Base-by-base conservation (phyloP, 2,888 invertebrate species). In the Deilephila elpenor region DNA sequence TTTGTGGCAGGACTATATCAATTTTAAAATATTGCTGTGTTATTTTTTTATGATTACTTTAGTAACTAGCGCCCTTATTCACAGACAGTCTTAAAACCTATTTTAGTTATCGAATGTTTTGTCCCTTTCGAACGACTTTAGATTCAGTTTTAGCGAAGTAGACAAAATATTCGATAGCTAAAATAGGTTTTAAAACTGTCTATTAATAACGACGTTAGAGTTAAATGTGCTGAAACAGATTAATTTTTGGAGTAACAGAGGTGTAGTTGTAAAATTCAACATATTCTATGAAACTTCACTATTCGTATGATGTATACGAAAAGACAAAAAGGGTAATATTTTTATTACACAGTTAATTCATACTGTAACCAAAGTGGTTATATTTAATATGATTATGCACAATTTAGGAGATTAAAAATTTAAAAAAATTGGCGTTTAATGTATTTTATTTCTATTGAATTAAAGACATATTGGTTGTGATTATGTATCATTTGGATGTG, bases 381-480 rank as follows among this genome's bases (percentile, higher is more conserved):
- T 14, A n/a, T n/a, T n/a, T n/a, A n/a, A n/a, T n/a, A 51, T 8
- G 53, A 53, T 19, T 6, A 56, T 56, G n/a, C 56, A 56, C n/a
- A 56, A 56, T 56, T 56, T 19, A n/a, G 4, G 56, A 56, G 19
- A 56, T n/a, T 56, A 56, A 56, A 19, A 5, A 5, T 56, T 5
- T n/a, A 53, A 56, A n/a, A 19, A 51, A 25, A 51, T 67, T 51
- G 51, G 25, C 25, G 5, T 51, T 67, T 44, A 20, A 34, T 25
- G 25, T 67, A 11, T 20, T 64, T 11, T 67, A 14, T 67, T 51
- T 67, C 20, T 20, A 25, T 60, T 20, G 20, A 44, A 44, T 20
- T 25, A 51, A 67, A 67, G 67, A 67, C 67, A 25, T 51, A 44
- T 44, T 51, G 67, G 67, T 67, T 67, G 67, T 67, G 67, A 51